Base-by-base conservation (phyloP, 2,888 invertebrate species). In the Physocephala rufipes region DNA sequence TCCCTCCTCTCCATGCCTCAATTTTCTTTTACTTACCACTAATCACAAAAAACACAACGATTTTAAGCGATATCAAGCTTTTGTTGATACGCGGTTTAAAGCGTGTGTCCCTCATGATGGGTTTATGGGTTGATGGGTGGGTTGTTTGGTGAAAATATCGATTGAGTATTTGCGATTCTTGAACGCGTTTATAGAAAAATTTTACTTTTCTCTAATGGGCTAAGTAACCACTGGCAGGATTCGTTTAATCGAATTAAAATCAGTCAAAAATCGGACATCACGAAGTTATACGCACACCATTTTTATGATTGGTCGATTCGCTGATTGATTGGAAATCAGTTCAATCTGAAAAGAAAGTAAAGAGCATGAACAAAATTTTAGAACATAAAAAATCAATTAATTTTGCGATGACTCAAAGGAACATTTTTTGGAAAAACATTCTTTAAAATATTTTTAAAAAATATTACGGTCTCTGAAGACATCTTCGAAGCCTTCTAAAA, bases 21-120 rank as follows among this genome's bases (percentile, higher is more conserved):
- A 53, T 2, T 53, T n/a, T n/a, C n/a, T 61, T n/a, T 0, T 70
- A 79, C 82, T 81, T 73, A 93, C 93, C 94, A 81, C 92, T 92
- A 77, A 94, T 92, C 82, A 94, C 93, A 80, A 93, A 89, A 87
- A 94, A 94, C 67, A 94, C 89, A 62, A 94, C 91, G 84, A 92
- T 90, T 89, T 94, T 94, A 74, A 94, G 88, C 73, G 93, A 90
- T 76, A 93, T 89, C 77, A 95, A 88, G 85, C 91, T 93, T 79
- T 88, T 88, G 84, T 93, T 93, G 80, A 92, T 86, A 73, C 87
- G 82, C 78, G 87, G 87, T 79, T 85, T 87, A 73, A 74, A 77
- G 61, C 78, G 77, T 74, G 78, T 76, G 70, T 81, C 83, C 73
- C 84, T 84, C 85, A 85, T 85, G 74, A 74, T 75, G 66, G 13